A percentile compares a stretch with the other conserved stretches of the same genome.
These are phyloP conservation scores for Graphium colonna DNA, from an alignment of 2,888 invertebrate genomes.

Conservation along the genomic window DNA sequence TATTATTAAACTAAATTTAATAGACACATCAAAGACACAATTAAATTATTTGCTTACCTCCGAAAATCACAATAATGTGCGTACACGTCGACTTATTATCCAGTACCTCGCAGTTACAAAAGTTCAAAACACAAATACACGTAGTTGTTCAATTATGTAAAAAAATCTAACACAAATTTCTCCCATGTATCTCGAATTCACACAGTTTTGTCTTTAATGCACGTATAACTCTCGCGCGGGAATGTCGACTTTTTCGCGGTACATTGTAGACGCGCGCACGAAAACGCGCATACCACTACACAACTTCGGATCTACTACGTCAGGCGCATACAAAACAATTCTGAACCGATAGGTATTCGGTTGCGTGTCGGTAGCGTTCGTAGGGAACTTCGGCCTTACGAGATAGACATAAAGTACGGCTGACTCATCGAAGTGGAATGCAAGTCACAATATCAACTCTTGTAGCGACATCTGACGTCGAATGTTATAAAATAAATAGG, in stretches of 20 bases:
- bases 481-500: constrained; percentile 9
- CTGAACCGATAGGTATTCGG: constrained; percentile 10
- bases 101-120: background rate
- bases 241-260: constrained; percentile 61
- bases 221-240: constrained; percentile 54
- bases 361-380: constrained; percentile 23
- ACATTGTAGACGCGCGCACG: constrained; percentile 57
- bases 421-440: constrained; percentile 27
- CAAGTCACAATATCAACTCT: constrained; percentile 2
- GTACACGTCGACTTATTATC: background rate
- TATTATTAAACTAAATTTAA: no score
- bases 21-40: background rate
- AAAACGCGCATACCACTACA: constrained; percentile 50
- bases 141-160: constrained; percentile 43
- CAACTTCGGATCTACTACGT: constrained; percentile 62
- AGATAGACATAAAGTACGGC: constrained; percentile 11
- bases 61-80: constrained; percentile 31
- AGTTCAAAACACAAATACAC: constrained; percentile 41
- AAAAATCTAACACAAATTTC: constrained; percentile 53
- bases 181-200: constrained; percentile 50
- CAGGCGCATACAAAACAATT: constrained; percentile 64
- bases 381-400: constrained; percentile 2
- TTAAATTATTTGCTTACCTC: constrained; percentile 43
- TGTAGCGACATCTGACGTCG: constrained; percentile 40
- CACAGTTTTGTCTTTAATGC: constrained; percentile 60